Evolutionary conservation across 2,888 invertebrate genomes (phyloP).

Genomic region (Nebria brevicollis): DNA sequence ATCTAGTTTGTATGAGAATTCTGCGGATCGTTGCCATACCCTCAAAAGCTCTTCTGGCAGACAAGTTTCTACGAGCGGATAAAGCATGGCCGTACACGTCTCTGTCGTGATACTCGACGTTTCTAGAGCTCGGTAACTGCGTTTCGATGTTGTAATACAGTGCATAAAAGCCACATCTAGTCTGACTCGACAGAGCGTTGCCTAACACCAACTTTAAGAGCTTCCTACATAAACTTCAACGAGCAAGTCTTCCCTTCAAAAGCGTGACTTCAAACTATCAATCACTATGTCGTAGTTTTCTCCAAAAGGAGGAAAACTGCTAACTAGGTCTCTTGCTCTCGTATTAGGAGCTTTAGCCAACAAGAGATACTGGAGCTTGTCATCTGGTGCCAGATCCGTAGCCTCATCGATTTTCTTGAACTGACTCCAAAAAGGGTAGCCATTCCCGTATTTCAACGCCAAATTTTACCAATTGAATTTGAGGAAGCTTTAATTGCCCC

Average conservation of each 20-base stretch:
- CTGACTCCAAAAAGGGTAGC: constrained; percentile 36
- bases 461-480: background rate
- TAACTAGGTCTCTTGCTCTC: background rate
- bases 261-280: constrained; percentile 37
- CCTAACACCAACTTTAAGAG: constrained; percentile 51
- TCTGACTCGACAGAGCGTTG: constrained; percentile 30
- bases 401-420: constrained; percentile 36
- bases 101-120: too few species aligned
- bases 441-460: constrained; percentile 26
- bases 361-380: constrained; percentile 35
- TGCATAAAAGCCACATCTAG: constrained; percentile 29
- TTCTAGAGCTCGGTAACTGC: too few species aligned
- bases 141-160: constrained; percentile 25
- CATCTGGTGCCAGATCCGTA: constrained; percentile 25
- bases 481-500: constrained; percentile 29
- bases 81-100: background rate
- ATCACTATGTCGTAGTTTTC: constrained; percentile 34
- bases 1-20: background rate
- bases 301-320: constrained; percentile 13
- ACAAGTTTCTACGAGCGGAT: constrained; percentile 16
- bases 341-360: constrained; percentile 20
- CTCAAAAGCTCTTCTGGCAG: constrained; percentile 14
- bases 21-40: constrained; percentile 16
- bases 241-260: background rate
- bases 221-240: constrained; percentile 20